Base-by-base conservation (phyloP, 1,140 invertebrate genomes). In the Panulirus ornatus region DNA sequence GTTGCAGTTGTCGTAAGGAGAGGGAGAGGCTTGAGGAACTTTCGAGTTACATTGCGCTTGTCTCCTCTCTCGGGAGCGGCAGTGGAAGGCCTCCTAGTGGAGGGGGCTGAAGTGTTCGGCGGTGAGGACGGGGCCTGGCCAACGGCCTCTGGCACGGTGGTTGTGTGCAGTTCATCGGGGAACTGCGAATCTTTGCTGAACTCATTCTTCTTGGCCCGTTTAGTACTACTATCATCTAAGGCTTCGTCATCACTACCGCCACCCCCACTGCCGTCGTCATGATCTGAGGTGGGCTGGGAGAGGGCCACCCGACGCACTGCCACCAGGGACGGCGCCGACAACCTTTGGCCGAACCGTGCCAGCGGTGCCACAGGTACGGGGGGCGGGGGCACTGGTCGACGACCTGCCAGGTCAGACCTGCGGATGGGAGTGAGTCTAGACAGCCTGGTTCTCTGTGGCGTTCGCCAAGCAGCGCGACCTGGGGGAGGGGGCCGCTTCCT, bases 181-280 rank as follows among this genome's bases (percentile, higher is more conserved):
- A 90, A 90, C 81, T 90, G 88, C 2, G 79, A 76, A 36, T 90
- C 88, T 51, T 90, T 90, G 73, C 88, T 90, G 0, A 84, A 16
- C n/a, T 90, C 88, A 81, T 90, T 90, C 54, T 90, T 90, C 88
- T 90, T 90, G 22, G 88, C 54, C 22, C 88, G 38, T 22, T 76
- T 90, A 40, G 34, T 79, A 16, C 22, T 70, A 30, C 16, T 84
- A 9, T 76, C 54, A 6, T 47, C 71, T 14, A 75, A 30, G 2
- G 27, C 71, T 3, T 76, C 51, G 40, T 19, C n/a, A 0, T 76
- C 44, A 19, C 42, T 58, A 19, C 54, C 1, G 36, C 27, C 70
- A 16, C 34, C 38, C 22, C 34, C 34, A n/a, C n/a, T n/a, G n/a
- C n/a, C 51, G 40, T 19, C n/a, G 0, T 76, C 44, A 19, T 42